Base-by-base conservation (phyloP, 2,797 vertebrate genomes). In the Oophaga sylvatica region DNA sequence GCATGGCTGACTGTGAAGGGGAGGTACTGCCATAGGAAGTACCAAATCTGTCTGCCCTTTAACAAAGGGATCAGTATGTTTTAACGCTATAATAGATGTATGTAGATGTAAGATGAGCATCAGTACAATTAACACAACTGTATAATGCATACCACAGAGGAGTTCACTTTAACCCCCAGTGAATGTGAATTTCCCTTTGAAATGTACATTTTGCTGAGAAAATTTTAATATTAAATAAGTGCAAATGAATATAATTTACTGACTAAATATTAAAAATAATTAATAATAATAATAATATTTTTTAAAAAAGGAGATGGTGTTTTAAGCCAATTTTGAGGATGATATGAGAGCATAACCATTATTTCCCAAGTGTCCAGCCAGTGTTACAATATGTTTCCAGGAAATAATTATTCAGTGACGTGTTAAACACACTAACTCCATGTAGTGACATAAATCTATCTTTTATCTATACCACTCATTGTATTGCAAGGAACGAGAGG, bases 371-470 rank as follows among this genome's bases (percentile, higher is more conserved):
- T 71, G 16, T 35, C 3, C 17, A 41, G 35, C 7, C 35, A 12
- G 8, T 20, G 12, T 29, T 12, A 22, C 31, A 41, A 63, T 81
- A 67, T 19, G 48, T 77, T 53, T 77, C 7, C 48, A 26, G 13
- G 7, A 59, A 31, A 70, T 26, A 1, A 71, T 57, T 22, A 41
- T 41, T 57, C 26, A 41, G n/a, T 22, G 53, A 31, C 12, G 26
- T 59, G 31, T 71, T 71, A n/a, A 16, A 16, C 10, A 71, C 19
- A 73, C 59, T 59, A 83, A 71, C 20, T 9, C 12, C 26, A 31
- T 82, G 16, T 57, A 56, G 65, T 70, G 65, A 83, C n/a, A n/a
- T 60, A 83, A 73, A 57, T 59, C 31, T 73, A 19, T 71, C 13
- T 76, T 60, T 84, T 84, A 60, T 59, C 1, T 4, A n/a, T 19